Evolutionary conservation across 2,113 vertebrate genomes (phyloP).

Genomic region (Monopterus albus): DNA sequence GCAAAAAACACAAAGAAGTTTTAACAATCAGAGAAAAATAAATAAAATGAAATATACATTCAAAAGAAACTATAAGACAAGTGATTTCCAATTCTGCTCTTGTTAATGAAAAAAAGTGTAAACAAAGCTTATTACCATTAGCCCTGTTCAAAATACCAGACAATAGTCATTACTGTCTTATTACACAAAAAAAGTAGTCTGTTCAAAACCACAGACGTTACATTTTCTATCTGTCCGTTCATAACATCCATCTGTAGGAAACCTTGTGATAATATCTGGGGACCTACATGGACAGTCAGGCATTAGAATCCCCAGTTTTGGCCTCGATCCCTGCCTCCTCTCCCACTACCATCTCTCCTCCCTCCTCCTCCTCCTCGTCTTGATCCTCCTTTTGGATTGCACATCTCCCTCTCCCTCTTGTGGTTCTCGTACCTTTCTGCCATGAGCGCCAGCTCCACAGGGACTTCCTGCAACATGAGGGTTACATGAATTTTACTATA

Average conservation of each 20-base stretch:
- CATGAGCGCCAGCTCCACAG: conserved; percentile 89
- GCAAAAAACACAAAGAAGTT: background rate
- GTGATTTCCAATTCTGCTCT: background rate
- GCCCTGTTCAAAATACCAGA: background rate
- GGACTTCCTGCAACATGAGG: conserved; percentile 83
- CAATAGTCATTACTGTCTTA: background rate
- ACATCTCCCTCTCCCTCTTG: conserved; percentile 81
- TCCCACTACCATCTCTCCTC: conserved; percentile 36
- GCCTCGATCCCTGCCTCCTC: conserved; percentile 28
- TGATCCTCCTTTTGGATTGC: conserved; percentile 45
- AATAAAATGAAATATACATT: background rate
- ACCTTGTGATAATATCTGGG: background rate
- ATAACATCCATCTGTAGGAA: too few species aligned
- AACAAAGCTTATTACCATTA: too few species aligned
- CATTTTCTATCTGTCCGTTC: too few species aligned
- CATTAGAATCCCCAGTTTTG: conserved; percentile 68
- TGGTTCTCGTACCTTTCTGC: conserved; percentile 89
- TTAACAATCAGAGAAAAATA: background rate
- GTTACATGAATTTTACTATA: background rate
- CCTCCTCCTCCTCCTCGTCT: conserved; percentile 11
- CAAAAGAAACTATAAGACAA: background rate
- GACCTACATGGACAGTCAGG: background rate
- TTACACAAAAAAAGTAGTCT: too few species aligned
- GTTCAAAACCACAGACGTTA: too few species aligned
- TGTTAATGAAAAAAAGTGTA: background rate